Evolutionary conservation across 2,888 invertebrate genomes (phyloP), one percentile per base, ranked within the genome.

Genomic region (Deilephila porcellus): DNA sequence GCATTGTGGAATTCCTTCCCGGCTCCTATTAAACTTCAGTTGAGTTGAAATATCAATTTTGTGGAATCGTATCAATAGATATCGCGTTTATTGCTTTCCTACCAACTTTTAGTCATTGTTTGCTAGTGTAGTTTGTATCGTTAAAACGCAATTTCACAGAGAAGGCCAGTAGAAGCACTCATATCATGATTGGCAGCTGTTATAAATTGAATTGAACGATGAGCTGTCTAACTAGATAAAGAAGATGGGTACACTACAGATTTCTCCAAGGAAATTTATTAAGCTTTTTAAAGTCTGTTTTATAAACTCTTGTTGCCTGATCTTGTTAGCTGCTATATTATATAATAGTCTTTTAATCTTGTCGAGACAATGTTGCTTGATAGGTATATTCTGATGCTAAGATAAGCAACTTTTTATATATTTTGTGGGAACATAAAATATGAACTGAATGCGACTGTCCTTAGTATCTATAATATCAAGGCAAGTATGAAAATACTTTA

Each of bases 51-150:
- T 56, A 56, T 56, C 56, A 56, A n/a, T 56, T 56, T 56, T 56
- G 56, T 56, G 17, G 5, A 56, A n/a, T 14, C 45, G 45, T 45
- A 45, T n/a, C n/a, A n/a, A 56, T 56, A 56, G 17, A 17, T 17
- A 56, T 56, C 17, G 17, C 56, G 56, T 56, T 56, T 56, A 56
- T 56, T 56, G 56, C n/a, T 56, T 56, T 56, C n/a, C 17, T 53
- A 53, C 53, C 56, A 56, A n/a, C n/a, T 56, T 56, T n/a, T n/a
- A 56, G 56, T 19, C 56, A 56, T 56, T 56, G n/a, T 56, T 56
- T n/a, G 56, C 4, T 17, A 5, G 5, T n/a, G 4, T n/a, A 5
- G 56, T 56, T 45, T 4, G 56, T 56, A 56, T 56, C 56, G 56
- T 56, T 56, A 56, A 56, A 56, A 56, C 0, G 56, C 56, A 56